Conservation (phyloP, 2,888 invertebrate genomes). For the Drosophila barbarae region DNA sequence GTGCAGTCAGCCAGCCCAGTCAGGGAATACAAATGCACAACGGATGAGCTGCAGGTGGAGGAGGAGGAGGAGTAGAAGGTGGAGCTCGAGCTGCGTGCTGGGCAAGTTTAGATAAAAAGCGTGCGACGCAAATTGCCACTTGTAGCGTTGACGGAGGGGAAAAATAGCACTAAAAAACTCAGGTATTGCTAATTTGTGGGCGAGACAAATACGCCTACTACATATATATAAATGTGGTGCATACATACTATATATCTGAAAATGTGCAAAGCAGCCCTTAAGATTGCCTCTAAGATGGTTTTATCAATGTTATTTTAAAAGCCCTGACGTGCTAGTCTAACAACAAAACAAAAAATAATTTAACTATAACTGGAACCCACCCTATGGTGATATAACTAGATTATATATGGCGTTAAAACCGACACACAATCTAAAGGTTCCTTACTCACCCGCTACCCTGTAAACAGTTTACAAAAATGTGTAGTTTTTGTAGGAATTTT, state of each 20-base stretch:
- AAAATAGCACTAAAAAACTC: conserved; percentile 6
- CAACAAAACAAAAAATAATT: too few relatives aligned
- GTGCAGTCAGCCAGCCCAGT: conserved; percentile 4
- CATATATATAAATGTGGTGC: neutral
- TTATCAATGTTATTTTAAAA: too few relatives aligned
- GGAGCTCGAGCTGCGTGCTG: conserved; percentile 2
- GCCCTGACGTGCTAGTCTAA: too few relatives aligned
- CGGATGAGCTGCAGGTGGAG: neutral
- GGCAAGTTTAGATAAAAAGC: conserved; percentile 17
- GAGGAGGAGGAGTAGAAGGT: neutral
- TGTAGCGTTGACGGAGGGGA: neutral
- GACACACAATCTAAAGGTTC: neutral
- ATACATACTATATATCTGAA: neutral
- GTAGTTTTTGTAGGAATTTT: neutral
- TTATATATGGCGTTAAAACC: neutral
- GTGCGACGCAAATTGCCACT: conserved; percentile 30
- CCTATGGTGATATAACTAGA: neutral
- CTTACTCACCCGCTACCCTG: neutral
- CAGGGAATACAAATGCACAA: conserved; percentile 2
- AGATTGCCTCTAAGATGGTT: too few relatives aligned
- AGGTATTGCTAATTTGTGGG: conserved; percentile 4
- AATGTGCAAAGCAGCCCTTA: too few relatives aligned
- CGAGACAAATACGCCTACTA: neutral
- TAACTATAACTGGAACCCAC: neutral
- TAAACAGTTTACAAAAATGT: neutral